Evolutionary conservation across 1,140 invertebrate species (phyloP), one percentile per base, ranked within the genome.

Genomic region (Polyergus mexicanus): DNA sequence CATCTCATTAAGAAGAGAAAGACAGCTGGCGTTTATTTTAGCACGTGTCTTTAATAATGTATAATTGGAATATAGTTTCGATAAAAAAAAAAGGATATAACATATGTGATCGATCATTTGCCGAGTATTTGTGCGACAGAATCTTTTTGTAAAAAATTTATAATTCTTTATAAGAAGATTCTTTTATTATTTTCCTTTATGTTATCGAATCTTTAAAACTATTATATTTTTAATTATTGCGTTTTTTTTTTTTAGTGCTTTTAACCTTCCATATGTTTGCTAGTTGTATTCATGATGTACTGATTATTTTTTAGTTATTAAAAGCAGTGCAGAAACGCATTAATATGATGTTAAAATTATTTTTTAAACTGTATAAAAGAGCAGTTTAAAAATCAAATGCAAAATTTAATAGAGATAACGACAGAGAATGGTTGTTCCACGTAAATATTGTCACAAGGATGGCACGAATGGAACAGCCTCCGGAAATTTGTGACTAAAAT

Each of bases 391-490:
- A 71, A 32, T 81, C 19, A 25, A 81, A 72, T 72, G 25, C n/a
- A 44, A 25, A n/a, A 81, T 71, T 71, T 71, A 71, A 81, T 58
- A 44, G 25, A 44, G 5, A 1, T 51, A 56, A 69, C 44, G 47
- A 69, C 51, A 38, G 7, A 35, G 10, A 41, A 80, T 25, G 13
- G 19, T 51, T 58, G 16, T 69, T 25, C 51, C 71, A 44, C 22
- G 54, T 60, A 81, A 81, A 81, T 58, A 72, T 47, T 81, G 51
- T 60, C 66, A 19, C 41, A 81, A 81, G 66, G 38, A 51, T 51
- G 47, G 16, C 19, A 35, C 11, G 7, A 58, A 81, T 72, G 78
- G 25, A 44, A 72, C 13, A 13, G 66, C 47, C 35, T 58, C 51
- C 19, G 65, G 51, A 35, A 44, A 58, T 81, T 41, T 28, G 3